Conservation (phyloP, 2,113 vertebrate species). For the western clawed frog (Xenopus tropicalis) region DNA sequence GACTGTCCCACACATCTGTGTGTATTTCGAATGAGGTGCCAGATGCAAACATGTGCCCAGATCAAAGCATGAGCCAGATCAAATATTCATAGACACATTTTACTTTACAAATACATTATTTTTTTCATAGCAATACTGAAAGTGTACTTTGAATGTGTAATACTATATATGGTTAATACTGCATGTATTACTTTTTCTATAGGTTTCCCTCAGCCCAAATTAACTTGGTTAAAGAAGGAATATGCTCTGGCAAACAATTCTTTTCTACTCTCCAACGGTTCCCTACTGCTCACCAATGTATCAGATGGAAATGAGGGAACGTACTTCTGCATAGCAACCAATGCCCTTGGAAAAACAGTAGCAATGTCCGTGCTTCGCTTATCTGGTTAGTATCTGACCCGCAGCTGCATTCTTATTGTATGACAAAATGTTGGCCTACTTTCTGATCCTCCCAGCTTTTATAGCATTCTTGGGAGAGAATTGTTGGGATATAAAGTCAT, state of each 20-base stretch:
- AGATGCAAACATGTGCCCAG: too few species aligned
- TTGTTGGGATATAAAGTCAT: conserved; percentile 8
- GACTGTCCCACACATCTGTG: too few species aligned
- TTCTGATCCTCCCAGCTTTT: conserved; percentile 32
- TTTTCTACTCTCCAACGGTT: conserved; percentile 64
- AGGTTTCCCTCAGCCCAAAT: conserved; percentile 72
- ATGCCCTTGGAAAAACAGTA: conserved; percentile 67
- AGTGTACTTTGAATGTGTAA: too few species aligned
- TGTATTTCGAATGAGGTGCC: too few species aligned
- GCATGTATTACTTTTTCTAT: conserved; percentile 6
- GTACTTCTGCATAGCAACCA: conserved; percentile 75
- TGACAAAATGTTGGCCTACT: conserved; percentile 15
- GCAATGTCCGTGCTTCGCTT: conserved; percentile 65
- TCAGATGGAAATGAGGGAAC: conserved; percentile 66
- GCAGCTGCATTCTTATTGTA: conserved; percentile 33
- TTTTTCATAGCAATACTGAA: too few species aligned
- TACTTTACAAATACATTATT: too few species aligned
- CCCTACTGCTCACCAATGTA: conserved; percentile 73
- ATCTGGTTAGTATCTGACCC: conserved; percentile 58
- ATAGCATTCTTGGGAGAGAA: conserved; percentile 30
- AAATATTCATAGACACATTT: too few species aligned
- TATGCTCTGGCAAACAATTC: conserved; percentile 48
- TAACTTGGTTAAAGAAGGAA: conserved; percentile 72
- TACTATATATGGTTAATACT: too few species aligned
- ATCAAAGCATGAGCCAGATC: too few species aligned